A percentile compares a stretch with the other conserved stretches of the same genome.
Conservation (phyloP, 2,888 invertebrate species). For the Trachelus stipa region DNA sequence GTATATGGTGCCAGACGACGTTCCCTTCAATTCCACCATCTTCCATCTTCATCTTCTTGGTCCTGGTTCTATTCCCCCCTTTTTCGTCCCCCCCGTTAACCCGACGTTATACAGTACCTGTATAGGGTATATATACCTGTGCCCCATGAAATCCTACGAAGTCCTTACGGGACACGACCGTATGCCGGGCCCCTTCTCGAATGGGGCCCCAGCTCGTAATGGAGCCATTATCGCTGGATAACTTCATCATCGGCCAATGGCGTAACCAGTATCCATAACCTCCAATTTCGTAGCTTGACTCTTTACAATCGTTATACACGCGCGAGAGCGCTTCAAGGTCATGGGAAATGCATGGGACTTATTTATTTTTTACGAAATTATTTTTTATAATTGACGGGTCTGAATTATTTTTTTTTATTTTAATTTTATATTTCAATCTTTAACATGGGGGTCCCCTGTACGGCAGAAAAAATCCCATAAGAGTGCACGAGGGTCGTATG, state of each 20-base stretch:
- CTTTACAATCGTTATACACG: accelerated
- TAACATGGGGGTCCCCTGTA: background rate
- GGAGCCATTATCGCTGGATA: constrained; percentile 67
- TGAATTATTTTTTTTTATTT: background rate
- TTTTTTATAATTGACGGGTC: background rate
- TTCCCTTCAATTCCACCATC: constrained; percentile 37
- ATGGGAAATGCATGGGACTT: background rate
- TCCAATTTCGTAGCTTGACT: background rate
- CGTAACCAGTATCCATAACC: constrained; percentile 31
- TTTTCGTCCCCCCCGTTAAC: background rate
- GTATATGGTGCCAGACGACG: constrained; percentile 60
- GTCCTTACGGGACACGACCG: constrained; percentile 34
- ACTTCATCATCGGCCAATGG: constrained; percentile 65
- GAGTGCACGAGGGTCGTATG: background rate
- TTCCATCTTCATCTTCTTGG: constrained; percentile 5
- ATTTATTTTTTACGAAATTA: background rate
- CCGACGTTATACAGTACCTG: background rate
- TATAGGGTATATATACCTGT: background rate
- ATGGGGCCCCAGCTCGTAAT: constrained; percentile 55
- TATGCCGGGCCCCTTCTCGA: background rate
- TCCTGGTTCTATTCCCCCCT: background rate
- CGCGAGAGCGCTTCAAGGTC: too few relatives aligned
- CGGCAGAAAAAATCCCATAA: background rate
- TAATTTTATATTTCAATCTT: too few relatives aligned
- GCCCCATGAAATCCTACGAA: constrained; percentile 37